Base-by-base conservation (phyloP, 2,797 vertebrate species). In the Pyrocephalus nanus region DNA sequence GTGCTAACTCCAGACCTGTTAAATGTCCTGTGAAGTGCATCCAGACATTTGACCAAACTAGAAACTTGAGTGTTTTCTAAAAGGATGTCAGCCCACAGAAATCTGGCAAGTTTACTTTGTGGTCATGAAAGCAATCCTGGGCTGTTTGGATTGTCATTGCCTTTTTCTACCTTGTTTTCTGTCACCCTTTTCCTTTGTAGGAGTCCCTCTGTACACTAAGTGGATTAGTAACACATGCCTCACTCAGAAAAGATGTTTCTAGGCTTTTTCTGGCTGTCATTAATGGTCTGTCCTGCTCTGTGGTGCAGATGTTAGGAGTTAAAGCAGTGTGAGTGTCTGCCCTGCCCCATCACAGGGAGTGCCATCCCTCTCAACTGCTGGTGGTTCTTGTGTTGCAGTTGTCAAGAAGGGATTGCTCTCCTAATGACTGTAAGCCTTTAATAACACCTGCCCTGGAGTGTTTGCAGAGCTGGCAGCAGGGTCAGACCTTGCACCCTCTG, bases 281-380 rank as follows among this genome's bases (percentile, higher is more conserved):
- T 47, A 32, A 1, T 0, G 0, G 7, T 8, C 5, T 25, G 27
- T 50, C 38, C 43, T 72, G n/a, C 42, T 43, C 27, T 29, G 34
- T 22, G 43, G 22, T 48, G 54, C 42, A 34, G 15, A 13, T 19
- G 11, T 9, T 26, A 23, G 11, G 47, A 62, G 43, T 38, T 32
- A 25, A 8, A 15, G 66, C 38, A 22, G 36, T n/a, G 23, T 13
- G 15, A 42, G 22, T 40, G 36, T 29, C 57, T 74, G 19, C 45
- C n/a, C 58, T 91, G 61, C 42, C 30, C 11, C 11, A 0, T 40
- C 19, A 2, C 9, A 27, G 23, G n/a, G 12, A 74, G 7, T 13
- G 13, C 34, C 34, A 54, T 60, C 21, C 26, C 1, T 71, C 29
- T 80, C 34, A 6, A 6, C 50, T 65, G 3, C 19, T 84, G 48